A percentile compares a stretch with the other conserved stretches of the same genome.
Conservation (phyloP, 2,888 invertebrate genomes). For the Megalurothrips usitatus region DNA sequence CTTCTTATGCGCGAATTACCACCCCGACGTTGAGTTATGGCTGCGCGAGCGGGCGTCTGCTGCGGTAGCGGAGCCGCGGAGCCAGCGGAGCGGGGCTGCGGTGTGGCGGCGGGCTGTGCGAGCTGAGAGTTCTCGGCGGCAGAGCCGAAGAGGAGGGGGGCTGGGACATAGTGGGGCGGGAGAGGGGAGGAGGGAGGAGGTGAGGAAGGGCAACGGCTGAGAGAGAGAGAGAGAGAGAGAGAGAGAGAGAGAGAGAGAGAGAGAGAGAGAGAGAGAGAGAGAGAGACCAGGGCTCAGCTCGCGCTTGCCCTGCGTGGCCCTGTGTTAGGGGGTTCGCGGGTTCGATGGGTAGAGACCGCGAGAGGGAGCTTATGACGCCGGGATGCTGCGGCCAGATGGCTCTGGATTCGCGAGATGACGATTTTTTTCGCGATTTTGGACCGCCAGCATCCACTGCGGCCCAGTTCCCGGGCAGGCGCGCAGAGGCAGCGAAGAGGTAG, state of each 20-base stretch:
- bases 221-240: no score
- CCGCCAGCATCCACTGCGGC: slow-evolving; percentile 15
- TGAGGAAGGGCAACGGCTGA: background rate
- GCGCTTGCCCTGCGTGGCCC: no score
- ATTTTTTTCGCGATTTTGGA: background rate
- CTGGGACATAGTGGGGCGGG: background rate
- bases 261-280: no score
- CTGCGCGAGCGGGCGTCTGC: no score
- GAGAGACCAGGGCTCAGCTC: no score
- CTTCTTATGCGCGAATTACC: no score
- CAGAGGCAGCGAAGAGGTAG: background rate
- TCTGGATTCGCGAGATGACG: background rate
- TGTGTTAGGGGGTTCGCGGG: no score
- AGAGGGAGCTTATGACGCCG: background rate
- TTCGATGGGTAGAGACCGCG: background rate
- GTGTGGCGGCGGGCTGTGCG: background rate
- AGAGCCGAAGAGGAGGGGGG: background rate
- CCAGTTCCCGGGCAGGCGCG: slow-evolving; percentile 6
- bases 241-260: no score
- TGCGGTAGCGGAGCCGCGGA: no score
- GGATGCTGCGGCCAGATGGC: slow-evolving; percentile 5
- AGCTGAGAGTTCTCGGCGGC: background rate
- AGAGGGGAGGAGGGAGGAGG: background rate
- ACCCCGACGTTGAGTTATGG: no score
- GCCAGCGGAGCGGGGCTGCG: no score